Evolutionary conservation across 92 coral and sea anemone species (phyloP).

Genomic region (Hydrozoanthus gracilis): DNA sequence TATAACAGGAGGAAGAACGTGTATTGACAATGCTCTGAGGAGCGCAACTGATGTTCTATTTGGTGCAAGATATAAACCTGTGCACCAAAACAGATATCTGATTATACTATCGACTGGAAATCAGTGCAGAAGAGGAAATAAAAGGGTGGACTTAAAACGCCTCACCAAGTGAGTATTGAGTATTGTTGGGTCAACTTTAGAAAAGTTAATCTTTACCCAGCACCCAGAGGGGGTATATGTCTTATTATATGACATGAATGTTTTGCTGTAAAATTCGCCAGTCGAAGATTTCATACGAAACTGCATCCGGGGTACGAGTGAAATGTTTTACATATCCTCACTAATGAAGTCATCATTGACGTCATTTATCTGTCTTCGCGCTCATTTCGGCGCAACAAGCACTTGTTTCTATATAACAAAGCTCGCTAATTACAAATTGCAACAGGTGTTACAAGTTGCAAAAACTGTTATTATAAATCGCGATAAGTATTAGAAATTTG

Average conservation of each 20-base stretch:
- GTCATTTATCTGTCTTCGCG: too few relatives aligned
- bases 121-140: not conserved
- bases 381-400: too few relatives aligned
- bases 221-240: not conserved
- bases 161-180: not conserved
- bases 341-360: too few relatives aligned
- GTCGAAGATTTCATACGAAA: too few relatives aligned
- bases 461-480: too few relatives aligned
- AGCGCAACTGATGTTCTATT: not conserved
- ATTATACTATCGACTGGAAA: constrained; percentile 14
- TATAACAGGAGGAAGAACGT: constrained; percentile 12
- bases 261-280: not conserved
- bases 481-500: too few relatives aligned
- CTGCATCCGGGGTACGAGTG: too few relatives aligned
- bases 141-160: not conserved
- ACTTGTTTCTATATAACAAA: too few relatives aligned
- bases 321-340: too few relatives aligned
- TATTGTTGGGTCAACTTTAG: not conserved
- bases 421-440: too few relatives aligned
- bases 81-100: constrained; percentile 1
- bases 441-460: too few relatives aligned
- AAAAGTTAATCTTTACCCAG: not conserved
- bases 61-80: not conserved
- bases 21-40: constrained; percentile 20
- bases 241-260: not conserved